Evolutionary conservation across 2,797 vertebrate genomes (phyloP).

Genomic region (Urophycis tenuis): DNA sequence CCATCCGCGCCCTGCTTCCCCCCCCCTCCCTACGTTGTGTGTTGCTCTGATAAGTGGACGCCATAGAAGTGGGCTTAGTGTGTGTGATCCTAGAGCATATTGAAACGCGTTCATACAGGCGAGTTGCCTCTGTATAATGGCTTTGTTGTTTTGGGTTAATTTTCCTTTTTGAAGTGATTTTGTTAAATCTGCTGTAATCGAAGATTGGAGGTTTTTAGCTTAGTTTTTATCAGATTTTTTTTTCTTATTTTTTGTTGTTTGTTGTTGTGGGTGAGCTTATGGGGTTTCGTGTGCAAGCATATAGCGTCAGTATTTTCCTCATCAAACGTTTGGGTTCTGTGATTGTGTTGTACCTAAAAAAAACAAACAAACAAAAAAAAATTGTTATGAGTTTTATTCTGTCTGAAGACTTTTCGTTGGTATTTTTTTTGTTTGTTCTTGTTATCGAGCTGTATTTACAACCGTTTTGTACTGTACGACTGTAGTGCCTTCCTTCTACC

Average conservation of each 20-base stretch:
- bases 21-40: constrained; percentile 70
- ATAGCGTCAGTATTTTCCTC: constrained; percentile 96
- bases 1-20: constrained; percentile 88
- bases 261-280: constrained; percentile 33
- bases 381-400: constrained; percentile 22
- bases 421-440: constrained; percentile 7
- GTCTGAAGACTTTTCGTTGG: constrained; percentile 48
- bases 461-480: constrained; percentile 61
- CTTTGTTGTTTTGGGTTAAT: constrained; percentile 90
- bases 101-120: constrained; percentile 67
- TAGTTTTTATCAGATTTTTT: constrained; percentile 56
- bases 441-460: constrained; percentile 48
- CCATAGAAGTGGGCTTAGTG: constrained; percentile 81
- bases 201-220: constrained; percentile 78
- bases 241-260: no score
- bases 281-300: constrained; percentile 35
- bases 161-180: constrained; percentile 97
- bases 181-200: constrained; percentile 94
- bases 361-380: no score
- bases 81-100: constrained; percentile 66
- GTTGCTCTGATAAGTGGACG: constrained; percentile 80
- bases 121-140: constrained; percentile 74
- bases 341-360: constrained; percentile 83
- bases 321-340: constrained; percentile 82
- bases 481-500: constrained; percentile 62